Percentiles rank a stretch among this genome's conserved stretches.
Evolutionary conservation across 2,113 vertebrate genomes (phyloP).

Genomic region (Pristiophorus japonicus): DNA sequence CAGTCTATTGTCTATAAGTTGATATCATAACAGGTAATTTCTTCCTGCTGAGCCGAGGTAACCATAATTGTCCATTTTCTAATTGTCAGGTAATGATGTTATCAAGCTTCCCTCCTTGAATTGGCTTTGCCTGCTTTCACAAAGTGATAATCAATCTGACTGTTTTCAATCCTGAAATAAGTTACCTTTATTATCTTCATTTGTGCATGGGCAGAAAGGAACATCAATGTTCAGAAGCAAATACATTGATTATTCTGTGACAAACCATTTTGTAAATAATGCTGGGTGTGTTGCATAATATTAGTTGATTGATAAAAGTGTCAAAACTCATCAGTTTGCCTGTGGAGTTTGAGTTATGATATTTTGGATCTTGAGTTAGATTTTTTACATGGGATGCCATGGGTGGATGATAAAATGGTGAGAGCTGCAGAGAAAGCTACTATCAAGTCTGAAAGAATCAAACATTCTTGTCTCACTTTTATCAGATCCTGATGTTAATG

Average conservation of each 20-base stretch:
- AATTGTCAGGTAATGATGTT: background rate
- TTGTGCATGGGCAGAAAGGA: background rate
- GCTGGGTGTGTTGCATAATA: background rate
- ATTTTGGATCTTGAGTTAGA: background rate
- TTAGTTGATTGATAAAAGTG: background rate
- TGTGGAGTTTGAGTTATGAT: background rate
- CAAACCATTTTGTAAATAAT: background rate
- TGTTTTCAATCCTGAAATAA: background rate
- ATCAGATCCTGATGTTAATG: background rate
- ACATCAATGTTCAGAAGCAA: background rate
- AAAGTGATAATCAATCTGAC: background rate
- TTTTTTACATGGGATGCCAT: background rate
- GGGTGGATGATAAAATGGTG: background rate
- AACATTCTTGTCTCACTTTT: background rate
- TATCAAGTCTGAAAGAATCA: background rate
- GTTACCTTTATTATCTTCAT: background rate
- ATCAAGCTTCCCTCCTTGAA: background rate
- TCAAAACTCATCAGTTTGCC: background rate
- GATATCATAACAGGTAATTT: background rate
- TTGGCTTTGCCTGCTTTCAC: background rate
- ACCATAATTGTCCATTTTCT: background rate
- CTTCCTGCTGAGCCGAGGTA: background rate
- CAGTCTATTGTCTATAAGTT: background rate
- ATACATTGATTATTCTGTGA: background rate
- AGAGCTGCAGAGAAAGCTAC: background rate